Percentiles rank a stretch among this genome's conserved stretches.
phyloP scores from a whole-genome alignment of 2,113 vertebrate genomes.

The Piprites chloris region DNA sequence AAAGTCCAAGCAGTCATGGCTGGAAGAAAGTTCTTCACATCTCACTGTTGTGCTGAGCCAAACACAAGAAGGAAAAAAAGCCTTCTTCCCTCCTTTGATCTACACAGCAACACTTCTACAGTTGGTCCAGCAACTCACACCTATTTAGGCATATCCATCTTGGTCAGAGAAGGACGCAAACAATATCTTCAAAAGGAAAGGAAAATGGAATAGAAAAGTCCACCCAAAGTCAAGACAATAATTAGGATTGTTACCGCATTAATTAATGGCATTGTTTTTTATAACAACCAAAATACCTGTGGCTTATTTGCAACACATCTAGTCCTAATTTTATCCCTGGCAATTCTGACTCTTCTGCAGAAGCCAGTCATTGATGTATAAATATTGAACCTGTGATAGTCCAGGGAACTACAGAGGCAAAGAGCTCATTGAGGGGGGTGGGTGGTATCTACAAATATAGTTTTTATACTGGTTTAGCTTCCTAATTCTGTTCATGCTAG shows the following conservation, averaged over 20 bases:
- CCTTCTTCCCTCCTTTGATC: background rate
- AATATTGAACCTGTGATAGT: rapidly evolving
- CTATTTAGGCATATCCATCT: background rate
- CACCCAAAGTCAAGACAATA: background rate
- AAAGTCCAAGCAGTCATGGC: background rate
- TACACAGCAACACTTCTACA: background rate
- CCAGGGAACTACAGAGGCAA: background rate
- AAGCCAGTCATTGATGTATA: background rate
- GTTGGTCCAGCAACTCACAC: no score
- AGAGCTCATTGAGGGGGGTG: rapidly evolving
- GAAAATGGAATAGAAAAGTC: background rate
- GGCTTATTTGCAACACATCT: background rate
- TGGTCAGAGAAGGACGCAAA: background rate
- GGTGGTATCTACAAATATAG: rapidly evolving
- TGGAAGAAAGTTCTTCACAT: background rate
- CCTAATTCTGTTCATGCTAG: background rate
- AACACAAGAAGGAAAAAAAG: background rate
- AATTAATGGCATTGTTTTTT: background rate
- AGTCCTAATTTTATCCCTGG: background rate
- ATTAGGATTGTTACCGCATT: background rate
- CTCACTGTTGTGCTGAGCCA: background rate
- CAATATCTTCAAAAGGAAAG: background rate
- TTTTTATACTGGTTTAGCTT: background rate
- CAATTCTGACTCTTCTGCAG: background rate
- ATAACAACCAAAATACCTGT: background rate